phyloP scores from a whole-genome alignment of 1,140 invertebrate species.

The Catajapyx aquilonaris region DNA sequence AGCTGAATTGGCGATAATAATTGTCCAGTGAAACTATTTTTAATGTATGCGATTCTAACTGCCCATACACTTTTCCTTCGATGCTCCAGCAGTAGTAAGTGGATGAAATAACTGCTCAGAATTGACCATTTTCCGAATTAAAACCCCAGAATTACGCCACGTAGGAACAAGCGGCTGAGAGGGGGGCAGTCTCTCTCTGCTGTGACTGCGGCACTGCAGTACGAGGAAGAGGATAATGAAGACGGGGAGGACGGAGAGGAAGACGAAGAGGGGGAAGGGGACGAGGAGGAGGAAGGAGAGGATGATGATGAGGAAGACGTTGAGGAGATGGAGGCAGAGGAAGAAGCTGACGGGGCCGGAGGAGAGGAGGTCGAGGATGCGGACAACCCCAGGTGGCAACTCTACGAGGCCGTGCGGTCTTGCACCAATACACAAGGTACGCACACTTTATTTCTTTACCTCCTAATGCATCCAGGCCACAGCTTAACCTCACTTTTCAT shows the following conservation, averaged over 20 bases:
- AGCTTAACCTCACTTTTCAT: too few species aligned
- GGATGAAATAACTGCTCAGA: neutral
- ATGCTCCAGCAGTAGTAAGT: too few species aligned
- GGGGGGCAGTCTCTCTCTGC: slow-evolving; percentile 28
- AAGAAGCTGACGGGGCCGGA: slow-evolving; percentile 19
- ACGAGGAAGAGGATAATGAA: slow-evolving; percentile 25
- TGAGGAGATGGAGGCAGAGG: slow-evolving; percentile 13
- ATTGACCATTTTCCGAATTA: neutral
- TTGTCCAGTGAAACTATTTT: too few species aligned
- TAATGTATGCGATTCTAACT: too few species aligned
- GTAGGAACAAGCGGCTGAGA: slow-evolving; percentile 21
- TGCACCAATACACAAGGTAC: slow-evolving; percentile 40
- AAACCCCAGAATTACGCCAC: neutral
- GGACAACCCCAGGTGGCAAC: slow-evolving; percentile 57
- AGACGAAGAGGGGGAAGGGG: slow-evolving; percentile 37
- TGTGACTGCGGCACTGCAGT: slow-evolving; percentile 33
- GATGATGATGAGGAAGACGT: slow-evolving; percentile 15
- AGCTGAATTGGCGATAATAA: too few species aligned
- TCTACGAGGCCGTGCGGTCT: slow-evolving; percentile 54
- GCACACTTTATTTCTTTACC: too few species aligned
- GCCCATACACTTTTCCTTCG: too few species aligned
- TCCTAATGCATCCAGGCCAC: too few species aligned
- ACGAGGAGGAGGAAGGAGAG: slow-evolving; percentile 33
- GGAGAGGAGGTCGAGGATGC: too few species aligned
- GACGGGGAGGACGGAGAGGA: slow-evolving; percentile 37